phyloP scores from a whole-genome alignment of 2,888 invertebrate genomes.

The Temnothorax ravouxi region DNA sequence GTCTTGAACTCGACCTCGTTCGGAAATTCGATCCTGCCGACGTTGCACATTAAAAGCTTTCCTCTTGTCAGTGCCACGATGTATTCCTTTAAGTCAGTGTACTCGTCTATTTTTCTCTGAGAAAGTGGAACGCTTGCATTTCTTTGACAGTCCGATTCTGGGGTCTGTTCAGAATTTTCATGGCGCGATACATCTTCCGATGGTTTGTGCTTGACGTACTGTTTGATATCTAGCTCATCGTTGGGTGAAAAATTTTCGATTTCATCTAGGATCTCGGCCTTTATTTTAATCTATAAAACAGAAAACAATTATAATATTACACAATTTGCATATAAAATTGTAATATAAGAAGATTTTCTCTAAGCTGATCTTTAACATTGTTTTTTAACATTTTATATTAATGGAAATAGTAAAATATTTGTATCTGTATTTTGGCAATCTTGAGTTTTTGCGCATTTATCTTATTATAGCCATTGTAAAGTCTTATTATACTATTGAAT shows the following conservation, averaged over 20 bases:
- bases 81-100: constrained; percentile 69
- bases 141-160: constrained; percentile 19
- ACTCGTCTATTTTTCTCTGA: constrained; percentile 51
- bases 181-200: not conserved
- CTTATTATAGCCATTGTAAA: not conserved
- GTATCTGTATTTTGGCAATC: not conserved
- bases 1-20: constrained; percentile 66
- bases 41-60: constrained; percentile 65
- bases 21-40: constrained; percentile 69
- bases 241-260: constrained; percentile 69
- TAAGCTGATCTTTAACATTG: not conserved
- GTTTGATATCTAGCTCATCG: constrained; percentile 61
- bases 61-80: constrained; percentile 61
- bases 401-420: not conserved
- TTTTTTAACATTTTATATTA: not conserved
- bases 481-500: not conserved
- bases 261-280: constrained; percentile 70
- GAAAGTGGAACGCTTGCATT: constrained; percentile 5
- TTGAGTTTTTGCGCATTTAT: not conserved
- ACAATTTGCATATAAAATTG: not conserved
- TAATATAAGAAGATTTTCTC: not conserved
- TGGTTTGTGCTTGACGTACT: not conserved
- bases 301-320: not conserved
- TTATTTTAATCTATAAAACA: constrained; percentile 68
- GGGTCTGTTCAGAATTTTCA: constrained; percentile 26